These are phyloP conservation scores for Microtus oregoni DNA, from an alignment of 2,113 vertebrate genomes.

Conservation along the genomic window DNA sequence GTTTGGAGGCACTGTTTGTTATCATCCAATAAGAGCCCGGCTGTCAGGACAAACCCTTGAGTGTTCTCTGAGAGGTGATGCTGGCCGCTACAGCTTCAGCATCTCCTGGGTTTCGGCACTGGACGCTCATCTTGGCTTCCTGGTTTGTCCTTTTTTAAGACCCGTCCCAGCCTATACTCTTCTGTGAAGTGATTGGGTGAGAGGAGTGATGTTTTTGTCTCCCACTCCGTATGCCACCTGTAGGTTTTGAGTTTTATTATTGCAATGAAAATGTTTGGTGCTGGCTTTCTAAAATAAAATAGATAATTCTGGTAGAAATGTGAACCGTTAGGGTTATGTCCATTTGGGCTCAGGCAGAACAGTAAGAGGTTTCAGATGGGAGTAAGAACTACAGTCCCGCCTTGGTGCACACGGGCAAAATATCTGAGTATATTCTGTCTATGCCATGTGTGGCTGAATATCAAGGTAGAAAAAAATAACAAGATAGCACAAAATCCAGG, in stretches of 20 bases:
- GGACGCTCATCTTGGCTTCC: constrained; percentile 56
- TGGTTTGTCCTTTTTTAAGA: constrained; percentile 67
- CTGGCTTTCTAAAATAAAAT: constrained; percentile 86
- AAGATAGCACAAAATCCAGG: not conserved
- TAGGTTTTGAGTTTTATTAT: constrained; percentile 86
- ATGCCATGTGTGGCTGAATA: too few relatives aligned
- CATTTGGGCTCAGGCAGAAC: not conserved
- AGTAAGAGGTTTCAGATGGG: not conserved
- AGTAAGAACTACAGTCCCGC: not conserved
- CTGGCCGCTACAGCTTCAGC: constrained; percentile 84
- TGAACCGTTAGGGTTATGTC: too few relatives aligned
- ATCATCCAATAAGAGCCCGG: constrained; percentile 30
- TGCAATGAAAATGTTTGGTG: constrained; percentile 89
- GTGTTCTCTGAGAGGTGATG: constrained; percentile 80
- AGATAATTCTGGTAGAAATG: not conserved
- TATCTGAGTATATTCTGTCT: not conserved
- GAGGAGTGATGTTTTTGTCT: constrained; percentile 70
- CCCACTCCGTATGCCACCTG: constrained; percentile 64
- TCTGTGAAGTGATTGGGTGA: constrained; percentile 80
- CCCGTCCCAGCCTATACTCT: constrained; percentile 53
- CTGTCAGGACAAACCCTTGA: constrained; percentile 52
- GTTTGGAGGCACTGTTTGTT: constrained; percentile 80
- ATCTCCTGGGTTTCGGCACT: constrained; percentile 64
- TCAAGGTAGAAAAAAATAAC: not conserved
- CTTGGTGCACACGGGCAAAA: not conserved